Base-by-base conservation (phyloP, 2,888 invertebrate genomes). In the Lymantria monacha region DNA sequence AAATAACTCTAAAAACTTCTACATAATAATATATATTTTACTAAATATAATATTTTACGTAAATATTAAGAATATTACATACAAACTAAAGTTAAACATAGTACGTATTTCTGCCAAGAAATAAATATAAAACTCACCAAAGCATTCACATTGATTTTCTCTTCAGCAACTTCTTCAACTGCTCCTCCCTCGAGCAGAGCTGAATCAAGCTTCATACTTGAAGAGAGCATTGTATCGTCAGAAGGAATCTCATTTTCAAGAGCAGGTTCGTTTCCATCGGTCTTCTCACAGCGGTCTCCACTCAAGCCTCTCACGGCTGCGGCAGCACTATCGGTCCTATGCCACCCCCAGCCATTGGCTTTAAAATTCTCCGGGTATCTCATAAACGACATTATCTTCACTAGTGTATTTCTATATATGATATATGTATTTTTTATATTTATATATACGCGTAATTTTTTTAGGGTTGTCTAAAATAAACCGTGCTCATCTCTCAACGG, bases 291-390 rank as follows among this genome's bases (percentile, higher is more conserved):
- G 13, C 89, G 72, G 56, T 87, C 90, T 5, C 76, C 73, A 46
- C 74, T 83, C 55, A 90, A 63, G 0, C 88, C 87, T 9, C 70
- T 70, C 0, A 87, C 87, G 8, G 89, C 89, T 0, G 76, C 69
- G 0, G 87, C 69, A 1, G 85, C 82, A n/a, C 60, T 80, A 7
- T 70, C 66, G 0, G 71, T 60, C 13, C 90, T 69, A 57, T 91
- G 90, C 90, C 90, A 91, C 0, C 90, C 90, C 88, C 87, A 90
- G 1, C 90, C 90, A 51, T 89, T 85, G 42, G 89, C 88, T 49
- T 81, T 86, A 52, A 90, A 85, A 62, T 91, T 91, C 73, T 88
- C 90, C 62, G 90, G 89, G 57, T 89, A 90, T 55, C 70, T 79
- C 30, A 85, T 66, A 56, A 70, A 50, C 33, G 55, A 53, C 66